Evolutionary conservation across 2,797 vertebrate species (phyloP), one percentile per base, ranked within the genome.

Genomic region (Arrhamphus sclerolepis): DNA sequence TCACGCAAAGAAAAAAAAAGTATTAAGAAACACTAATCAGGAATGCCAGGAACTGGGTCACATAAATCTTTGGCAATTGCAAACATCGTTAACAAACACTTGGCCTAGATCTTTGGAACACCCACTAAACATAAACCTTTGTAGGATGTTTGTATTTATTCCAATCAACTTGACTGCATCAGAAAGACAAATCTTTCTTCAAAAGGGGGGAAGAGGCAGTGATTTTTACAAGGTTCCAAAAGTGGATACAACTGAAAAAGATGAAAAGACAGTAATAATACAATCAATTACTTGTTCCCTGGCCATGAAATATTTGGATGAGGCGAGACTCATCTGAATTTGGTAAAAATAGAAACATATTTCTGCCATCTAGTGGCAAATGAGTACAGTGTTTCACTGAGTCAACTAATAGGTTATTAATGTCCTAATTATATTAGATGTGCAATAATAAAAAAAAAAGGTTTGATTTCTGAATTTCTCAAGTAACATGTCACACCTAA

Each of bases 311-410:
- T 43, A 26, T 49, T 5, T 29, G 44, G 24, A 14, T 2, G 7
- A 61, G 7, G 42, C 14, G n/a, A 60, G 2, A 2, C 5, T 46
- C 14, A n/a, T 48, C 2, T 2, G 19, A 2, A 53, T 55, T 38
- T 34, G 20, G 19, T 18, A 19, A 44, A n/a, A 52, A 69, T 41
- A 2, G 1, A 66, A 58, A 66, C 28, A 11, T 59, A 7, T 31
- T 7, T 67, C 61, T 80, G 80, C 81, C 85, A 73, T 70, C 84
- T 86, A 70, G 78, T 86, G 87, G 78, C 26, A 66, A 51, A 20
- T 28, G 2, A 50, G 21, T 22, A 62, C 0, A 66, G 34, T 52
- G 11, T 21, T 43, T 17, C 3, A 42, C 44, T 50, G 20, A 69
- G 19, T 20, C 21, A 43, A 22, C 46, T 21, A 11, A 18, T 31